Percentiles rank a stretch among this genome's conserved stretches.
Evolutionary conservation across 2,113 vertebrate species (phyloP).

Genomic region (Rattus rattus): DNA sequence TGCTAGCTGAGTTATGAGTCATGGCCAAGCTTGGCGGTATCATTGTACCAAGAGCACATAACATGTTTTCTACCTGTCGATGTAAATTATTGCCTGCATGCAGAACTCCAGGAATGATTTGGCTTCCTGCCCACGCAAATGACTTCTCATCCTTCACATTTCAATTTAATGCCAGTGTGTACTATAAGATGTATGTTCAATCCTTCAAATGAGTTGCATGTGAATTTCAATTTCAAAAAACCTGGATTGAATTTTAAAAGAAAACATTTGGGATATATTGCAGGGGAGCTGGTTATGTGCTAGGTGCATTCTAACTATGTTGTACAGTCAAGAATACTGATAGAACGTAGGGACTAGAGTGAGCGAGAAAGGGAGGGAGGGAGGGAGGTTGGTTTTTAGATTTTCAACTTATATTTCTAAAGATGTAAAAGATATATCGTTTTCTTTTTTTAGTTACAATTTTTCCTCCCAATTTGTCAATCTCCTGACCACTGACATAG

Average conservation of each 20-base stretch:
- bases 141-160: conserved; percentile 70
- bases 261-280: conserved; percentile 64
- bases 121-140: conserved; percentile 69
- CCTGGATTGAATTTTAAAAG: conserved; percentile 77
- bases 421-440: not conserved
- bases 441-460: conserved; percentile 21
- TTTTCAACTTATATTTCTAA: conserved; percentile 40
- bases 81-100: conserved; percentile 77
- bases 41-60: conserved; percentile 60
- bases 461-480: conserved; percentile 32
- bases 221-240: conserved; percentile 80
- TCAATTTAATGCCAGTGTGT: conserved; percentile 73
- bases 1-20: conserved; percentile 60
- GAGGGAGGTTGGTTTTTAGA: not conserved
- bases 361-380: not conserved
- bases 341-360: conserved; percentile 2
- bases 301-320: conserved; percentile 30
- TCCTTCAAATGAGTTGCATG: conserved; percentile 70
- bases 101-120: conserved; percentile 69
- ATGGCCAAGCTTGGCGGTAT: conserved; percentile 55
- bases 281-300: conserved; percentile 51
- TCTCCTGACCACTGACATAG: conserved; percentile 16
- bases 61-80: conserved; percentile 76
- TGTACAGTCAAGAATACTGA: conserved; percentile 23
- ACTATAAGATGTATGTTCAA: conserved; percentile 78